Evolutionary conservation across 2,797 vertebrate species (phyloP).

Genomic region (Acestrorhynchus altus): DNA sequence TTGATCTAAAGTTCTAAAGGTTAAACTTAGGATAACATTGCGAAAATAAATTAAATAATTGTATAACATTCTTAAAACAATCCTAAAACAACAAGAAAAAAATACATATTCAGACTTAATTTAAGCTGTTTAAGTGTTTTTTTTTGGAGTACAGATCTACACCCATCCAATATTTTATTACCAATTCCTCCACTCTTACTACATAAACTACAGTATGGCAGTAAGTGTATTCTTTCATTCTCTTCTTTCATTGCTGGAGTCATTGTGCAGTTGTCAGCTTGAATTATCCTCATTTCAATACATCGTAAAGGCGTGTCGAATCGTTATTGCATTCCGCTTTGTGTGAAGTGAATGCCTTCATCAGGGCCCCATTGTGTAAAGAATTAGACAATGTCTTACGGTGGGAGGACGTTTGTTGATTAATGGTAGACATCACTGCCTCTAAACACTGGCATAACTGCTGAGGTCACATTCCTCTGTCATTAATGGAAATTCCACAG

Average conservation of each 20-base stretch:
- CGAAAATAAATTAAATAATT: no score
- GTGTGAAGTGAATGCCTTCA: constrained; percentile 22
- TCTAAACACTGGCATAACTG: constrained; percentile 54
- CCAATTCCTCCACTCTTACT: not conserved
- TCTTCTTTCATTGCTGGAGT: not conserved
- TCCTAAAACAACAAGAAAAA: no score
- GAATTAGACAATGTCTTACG: constrained; percentile 43
- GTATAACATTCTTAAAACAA: no score
- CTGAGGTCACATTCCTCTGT: constrained; percentile 55
- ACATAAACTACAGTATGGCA: not conserved
- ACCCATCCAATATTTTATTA: not conserved
- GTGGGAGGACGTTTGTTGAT: constrained; percentile 27
- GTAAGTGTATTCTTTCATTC: not conserved
- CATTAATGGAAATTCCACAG: constrained; percentile 56
- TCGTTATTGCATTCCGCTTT: constrained; percentile 42
- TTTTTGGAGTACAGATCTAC: not conserved
- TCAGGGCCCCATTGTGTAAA: constrained; percentile 46
- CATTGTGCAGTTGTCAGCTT: constrained; percentile 40
- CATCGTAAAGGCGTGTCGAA: constrained; percentile 41
- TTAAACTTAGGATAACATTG: no score
- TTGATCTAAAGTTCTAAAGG: no score
- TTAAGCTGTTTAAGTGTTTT: no score
- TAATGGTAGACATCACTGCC: constrained; percentile 47
- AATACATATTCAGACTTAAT: no score
- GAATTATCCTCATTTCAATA: constrained; percentile 47